A percentile compares a stretch with the other conserved stretches of the same genome.
These are phyloP conservation scores for Apamea epomidion DNA, from an alignment of 2,888 invertebrate genomes.

Conservation along the genomic window DNA sequence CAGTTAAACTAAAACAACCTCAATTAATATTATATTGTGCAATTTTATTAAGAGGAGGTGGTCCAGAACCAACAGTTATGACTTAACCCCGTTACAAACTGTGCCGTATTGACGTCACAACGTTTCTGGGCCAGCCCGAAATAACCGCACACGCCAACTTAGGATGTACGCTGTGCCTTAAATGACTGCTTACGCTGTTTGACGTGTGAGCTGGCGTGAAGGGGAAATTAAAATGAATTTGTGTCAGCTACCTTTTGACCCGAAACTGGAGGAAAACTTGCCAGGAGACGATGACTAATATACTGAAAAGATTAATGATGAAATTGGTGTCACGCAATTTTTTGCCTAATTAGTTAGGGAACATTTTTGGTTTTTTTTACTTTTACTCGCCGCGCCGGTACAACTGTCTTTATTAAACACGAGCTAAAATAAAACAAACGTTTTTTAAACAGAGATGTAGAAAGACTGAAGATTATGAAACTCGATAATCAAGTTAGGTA, in stretches of 20 bases:
- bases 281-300: conserved; percentile 25
- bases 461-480: conserved; percentile 4
- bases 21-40: conserved; percentile 36
- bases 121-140: conserved; percentile 84
- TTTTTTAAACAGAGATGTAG: background rate
- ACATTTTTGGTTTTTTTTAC: background rate
- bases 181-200: conserved; percentile 48
- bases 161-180: conserved; percentile 49
- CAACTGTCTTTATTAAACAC: background rate
- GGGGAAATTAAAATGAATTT: conserved; percentile 32
- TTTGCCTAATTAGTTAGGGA: conserved; percentile 24
- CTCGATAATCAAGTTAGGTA: background rate
- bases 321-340: conserved; percentile 31
- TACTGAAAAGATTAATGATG: conserved; percentile 30
- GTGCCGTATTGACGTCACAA: conserved; percentile 84
- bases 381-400: background rate
- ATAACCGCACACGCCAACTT: conserved; percentile 76
- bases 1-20: conserved; percentile 19
- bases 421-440: background rate
- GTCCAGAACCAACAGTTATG: conserved; percentile 53
- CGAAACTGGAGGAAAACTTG: conserved; percentile 23
- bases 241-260: conserved; percentile 49
- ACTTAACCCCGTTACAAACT: conserved; percentile 69
- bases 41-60: conserved; percentile 55
- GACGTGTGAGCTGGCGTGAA: conserved; percentile 23